These are phyloP conservation scores for Auanema sp. DNA, from an alignment of 2,888 invertebrate species.

Conservation along the genomic window DNA sequence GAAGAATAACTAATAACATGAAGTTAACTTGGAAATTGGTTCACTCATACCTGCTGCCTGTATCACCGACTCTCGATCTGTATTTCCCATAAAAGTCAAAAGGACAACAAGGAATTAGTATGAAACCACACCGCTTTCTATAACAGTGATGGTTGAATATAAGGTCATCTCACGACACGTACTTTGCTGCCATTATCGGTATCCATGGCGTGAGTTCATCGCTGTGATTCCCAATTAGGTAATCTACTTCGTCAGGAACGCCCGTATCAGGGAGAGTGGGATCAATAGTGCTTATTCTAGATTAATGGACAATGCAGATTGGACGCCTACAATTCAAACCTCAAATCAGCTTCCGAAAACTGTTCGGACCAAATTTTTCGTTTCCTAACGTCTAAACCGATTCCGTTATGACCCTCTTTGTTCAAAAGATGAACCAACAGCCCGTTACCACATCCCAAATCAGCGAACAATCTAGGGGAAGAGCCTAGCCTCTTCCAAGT, in stretches of 20 bases:
- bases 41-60: constrained; percentile 8
- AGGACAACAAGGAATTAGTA: constrained; percentile 91
- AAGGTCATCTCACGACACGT: constrained; percentile 14
- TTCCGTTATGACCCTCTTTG: constrained; percentile 31
- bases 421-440: constrained; percentile 55
- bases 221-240: constrained; percentile 92
- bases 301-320: background rate
- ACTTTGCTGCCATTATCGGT: constrained; percentile 84
- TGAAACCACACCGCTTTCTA: constrained; percentile 72
- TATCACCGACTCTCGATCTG: constrained; percentile 13
- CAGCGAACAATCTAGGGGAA: constrained; percentile 75
- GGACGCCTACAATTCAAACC: constrained; percentile 10
- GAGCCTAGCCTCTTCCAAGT: constrained; percentile 22
- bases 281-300: constrained; percentile 38
- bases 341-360: constrained; percentile 34
- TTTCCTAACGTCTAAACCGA: constrained; percentile 67
- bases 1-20: constrained; percentile 15
- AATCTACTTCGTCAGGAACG: constrained; percentile 45
- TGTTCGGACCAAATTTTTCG: constrained; percentile 82
- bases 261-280: constrained; percentile 29
- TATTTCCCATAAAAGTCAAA: constrained; percentile 89
- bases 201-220: constrained; percentile 99
- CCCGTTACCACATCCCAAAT: constrained; percentile 97
- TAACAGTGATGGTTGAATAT: too few relatives aligned
- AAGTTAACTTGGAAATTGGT: background rate